These are phyloP conservation scores for Crematogaster levior DNA, from an alignment of 2,888 invertebrate species.

Conservation along the genomic window DNA sequence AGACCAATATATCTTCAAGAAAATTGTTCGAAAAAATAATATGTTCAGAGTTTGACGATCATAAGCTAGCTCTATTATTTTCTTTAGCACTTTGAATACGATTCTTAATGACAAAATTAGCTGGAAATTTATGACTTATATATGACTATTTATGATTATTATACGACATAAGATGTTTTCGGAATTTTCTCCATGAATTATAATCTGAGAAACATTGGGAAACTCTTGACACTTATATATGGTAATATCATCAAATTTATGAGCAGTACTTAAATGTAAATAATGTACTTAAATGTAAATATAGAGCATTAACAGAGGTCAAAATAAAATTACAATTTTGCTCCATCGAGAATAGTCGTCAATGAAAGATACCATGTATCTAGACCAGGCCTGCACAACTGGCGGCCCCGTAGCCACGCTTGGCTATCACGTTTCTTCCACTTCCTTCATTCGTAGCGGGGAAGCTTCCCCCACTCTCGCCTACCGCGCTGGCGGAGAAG, in stretches of 20 bases:
- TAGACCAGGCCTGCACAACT: no score
- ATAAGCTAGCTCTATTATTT: not conserved
- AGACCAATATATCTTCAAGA: not conserved
- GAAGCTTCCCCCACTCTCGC: no score
- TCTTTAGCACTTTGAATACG: not conserved
- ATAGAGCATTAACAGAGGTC: conserved; percentile 4
- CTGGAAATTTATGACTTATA: conserved; percentile 29
- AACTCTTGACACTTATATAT: conserved; percentile 1
- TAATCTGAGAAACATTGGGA: not conserved
- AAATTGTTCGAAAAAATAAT: not conserved
- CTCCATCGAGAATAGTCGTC: no score
- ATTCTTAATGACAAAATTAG: not conserved
- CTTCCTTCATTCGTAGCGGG: no score
- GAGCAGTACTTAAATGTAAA: conserved; percentile 2
- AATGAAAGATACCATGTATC: no score
- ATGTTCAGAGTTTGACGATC: not conserved
- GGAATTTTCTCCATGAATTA: not conserved
- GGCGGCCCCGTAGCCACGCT: no score
- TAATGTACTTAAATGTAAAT: no score
- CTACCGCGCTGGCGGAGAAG: no score
- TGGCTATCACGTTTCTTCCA: no score
- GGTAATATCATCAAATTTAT: conserved; percentile 1
- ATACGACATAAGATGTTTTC: not conserved
- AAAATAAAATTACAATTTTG: conserved; percentile 6
- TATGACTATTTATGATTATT: no score